These are phyloP conservation scores for Elgaria multicarinata DNA, from an alignment of 2,113 vertebrate species.

Conservation along the genomic window DNA sequence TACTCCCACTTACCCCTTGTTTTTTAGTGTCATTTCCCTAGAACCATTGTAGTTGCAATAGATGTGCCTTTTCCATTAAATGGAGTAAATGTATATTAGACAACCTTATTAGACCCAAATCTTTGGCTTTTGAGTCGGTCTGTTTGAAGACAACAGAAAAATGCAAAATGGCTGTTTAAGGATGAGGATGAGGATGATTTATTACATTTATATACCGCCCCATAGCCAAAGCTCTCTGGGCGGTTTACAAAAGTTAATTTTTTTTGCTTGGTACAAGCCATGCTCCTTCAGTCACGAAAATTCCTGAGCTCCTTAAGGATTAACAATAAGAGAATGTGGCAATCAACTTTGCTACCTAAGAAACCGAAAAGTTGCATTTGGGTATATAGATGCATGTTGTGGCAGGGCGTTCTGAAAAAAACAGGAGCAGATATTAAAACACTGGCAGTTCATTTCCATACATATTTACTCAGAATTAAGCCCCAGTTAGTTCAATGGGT, in stretches of 20 bases:
- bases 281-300: no score
- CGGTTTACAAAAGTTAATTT: no score
- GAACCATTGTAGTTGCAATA: background rate
- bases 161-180: background rate
- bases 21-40: background rate
- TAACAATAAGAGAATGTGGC: background rate
- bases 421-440: background rate
- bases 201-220: no score
- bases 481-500: background rate
- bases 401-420: background rate
- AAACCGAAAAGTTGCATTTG: background rate
- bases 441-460: background rate
- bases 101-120: background rate
- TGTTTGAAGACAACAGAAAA: background rate
- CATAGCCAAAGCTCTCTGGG: no score
- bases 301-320: no score
- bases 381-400: fast-evolving
- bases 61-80: fast-evolving
- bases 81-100: background rate
- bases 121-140: background rate
- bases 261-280: no score
- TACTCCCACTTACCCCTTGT: background rate
- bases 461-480: background rate
- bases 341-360: background rate
- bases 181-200: no score